Evolutionary conservation across 2,888 invertebrate genomes (phyloP), one percentile per base, ranked within the genome.

Genomic region (Matsumyia berberina): DNA sequence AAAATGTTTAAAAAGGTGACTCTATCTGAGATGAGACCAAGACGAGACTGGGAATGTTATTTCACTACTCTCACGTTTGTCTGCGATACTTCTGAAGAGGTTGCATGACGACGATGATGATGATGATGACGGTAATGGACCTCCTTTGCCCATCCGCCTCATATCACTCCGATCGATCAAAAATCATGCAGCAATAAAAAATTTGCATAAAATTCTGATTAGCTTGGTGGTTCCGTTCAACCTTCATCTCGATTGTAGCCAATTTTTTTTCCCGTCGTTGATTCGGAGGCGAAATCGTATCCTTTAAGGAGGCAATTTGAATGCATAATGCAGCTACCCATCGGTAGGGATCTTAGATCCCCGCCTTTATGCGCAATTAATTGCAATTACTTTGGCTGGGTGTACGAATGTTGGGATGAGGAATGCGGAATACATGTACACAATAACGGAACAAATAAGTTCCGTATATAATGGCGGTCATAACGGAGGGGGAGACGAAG

Each of bases 131-230:
- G 79, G 69, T 66, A 79, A 79, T 73, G 74, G 85, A 53, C 57
- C 79, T 79, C 15, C 67, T 53, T 74, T 55, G 24, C 24, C 67
- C 57, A 57, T 69, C 80, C 66, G 66, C 58, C 85, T 70, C 74
- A 33, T 80, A 85, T 85, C 85, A 70, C 70, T 74, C 64, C 46
- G 74, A 85, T 85, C 80, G 80, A 85, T 85, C 80, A 85, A 80
- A 85, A 85, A 85, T 74, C 85, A 85, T 85, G 85, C 85, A 80
- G 80, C 80, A 85, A 80, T 85, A 85, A 85, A 85, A n/a, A 85
- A 85, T 85, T 85, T 85, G 66, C 80, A 85, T 80, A 80, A 85
- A 85, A 80, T 70, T 62, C 58, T 80, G 74, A 85, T 80, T 80
- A 85, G 58, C 74, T 33, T 46, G 39, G 39, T 39, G 29, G 31